Conservation (phyloP, 2,797 vertebrate species). For the Argya squamiceps region DNA sequence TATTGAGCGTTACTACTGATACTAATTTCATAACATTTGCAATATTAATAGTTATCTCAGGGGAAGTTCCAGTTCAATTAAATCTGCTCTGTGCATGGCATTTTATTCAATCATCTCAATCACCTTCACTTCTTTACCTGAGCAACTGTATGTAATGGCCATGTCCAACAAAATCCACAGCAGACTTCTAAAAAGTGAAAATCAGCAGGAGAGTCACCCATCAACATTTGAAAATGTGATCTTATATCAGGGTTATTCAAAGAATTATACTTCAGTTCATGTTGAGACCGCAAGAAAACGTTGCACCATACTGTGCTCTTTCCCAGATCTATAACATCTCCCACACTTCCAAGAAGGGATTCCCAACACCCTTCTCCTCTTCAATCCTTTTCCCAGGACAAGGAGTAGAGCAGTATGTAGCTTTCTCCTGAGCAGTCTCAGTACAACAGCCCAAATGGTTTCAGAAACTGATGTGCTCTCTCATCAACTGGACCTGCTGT, state of each 20-base stretch:
- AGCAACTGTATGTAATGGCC: neutral
- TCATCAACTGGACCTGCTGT: neutral
- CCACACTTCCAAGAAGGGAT: neutral
- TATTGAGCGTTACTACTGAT: fast-evolving
- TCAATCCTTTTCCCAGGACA: neutral
- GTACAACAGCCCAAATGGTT: neutral
- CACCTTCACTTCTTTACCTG: neutral
- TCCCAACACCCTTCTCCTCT: neutral
- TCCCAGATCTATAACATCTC: neutral
- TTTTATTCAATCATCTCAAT: neutral
- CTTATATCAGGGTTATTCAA: neutral
- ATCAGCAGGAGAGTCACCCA: neutral
- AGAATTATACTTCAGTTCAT: fast-evolving
- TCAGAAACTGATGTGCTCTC: neutral
- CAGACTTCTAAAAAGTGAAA: neutral
- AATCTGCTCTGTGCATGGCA: neutral
- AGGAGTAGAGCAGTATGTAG: neutral
- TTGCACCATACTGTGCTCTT: neutral
- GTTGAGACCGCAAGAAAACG: neutral
- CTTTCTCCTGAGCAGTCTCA: neutral
- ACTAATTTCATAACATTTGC: neutral
- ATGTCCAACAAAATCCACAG: neutral
- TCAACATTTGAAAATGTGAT: neutral
- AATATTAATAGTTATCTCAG: neutral
- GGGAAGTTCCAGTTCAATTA: neutral